Base-by-base conservation (phyloP, 2,113 vertebrate species). In the Cathartes aura region DNA sequence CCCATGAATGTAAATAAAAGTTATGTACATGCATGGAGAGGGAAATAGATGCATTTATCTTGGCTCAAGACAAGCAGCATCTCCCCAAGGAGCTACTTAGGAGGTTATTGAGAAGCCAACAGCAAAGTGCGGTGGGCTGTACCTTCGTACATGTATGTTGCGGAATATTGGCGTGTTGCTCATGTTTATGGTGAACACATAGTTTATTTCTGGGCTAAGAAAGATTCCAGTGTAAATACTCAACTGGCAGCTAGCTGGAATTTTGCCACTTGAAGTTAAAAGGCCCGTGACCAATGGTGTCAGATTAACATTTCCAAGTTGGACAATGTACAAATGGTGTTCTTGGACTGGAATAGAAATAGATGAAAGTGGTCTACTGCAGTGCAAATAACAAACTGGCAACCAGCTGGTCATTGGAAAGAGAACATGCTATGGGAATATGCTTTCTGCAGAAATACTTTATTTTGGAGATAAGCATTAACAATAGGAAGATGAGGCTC, bases 251-350 rank as follows among this genome's bases (percentile, higher is more conserved):
- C 94, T 97, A 64, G 88, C 92, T 98, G 97, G 97, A 97, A 92
- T 80, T 63, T 93, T 97, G 97, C 97, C 97, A 97, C 95, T 89
- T 75, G 92, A 86, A 97, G 95, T 96, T 96, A 97, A 97, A 97
- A 96, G 95, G 90, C 90, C 97, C 86, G 29, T 96, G 91, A 97
- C 97, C 97, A 97, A 91, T 94, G 93, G 97, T 97, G 97, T 97
- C 93, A 96, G 90, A 96, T 97, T 96, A 97, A 95, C 96, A 96
- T 98, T 97, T 98, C 88, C 91, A 98, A 98, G 93, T 97, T 97
- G 97, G 97, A 97, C 95, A 97, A 97, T 60, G 88, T 97, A 97
- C 97, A 98, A 98, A 98, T 98, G 97, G 97, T 93, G 97, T 97
- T 98, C 96, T 97, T 98, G 97, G 97, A 95, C 95, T 92, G 94